These are phyloP conservation scores for Lutra lutra DNA, from an alignment of 2,797 vertebrate genomes.

Conservation along the genomic window DNA sequence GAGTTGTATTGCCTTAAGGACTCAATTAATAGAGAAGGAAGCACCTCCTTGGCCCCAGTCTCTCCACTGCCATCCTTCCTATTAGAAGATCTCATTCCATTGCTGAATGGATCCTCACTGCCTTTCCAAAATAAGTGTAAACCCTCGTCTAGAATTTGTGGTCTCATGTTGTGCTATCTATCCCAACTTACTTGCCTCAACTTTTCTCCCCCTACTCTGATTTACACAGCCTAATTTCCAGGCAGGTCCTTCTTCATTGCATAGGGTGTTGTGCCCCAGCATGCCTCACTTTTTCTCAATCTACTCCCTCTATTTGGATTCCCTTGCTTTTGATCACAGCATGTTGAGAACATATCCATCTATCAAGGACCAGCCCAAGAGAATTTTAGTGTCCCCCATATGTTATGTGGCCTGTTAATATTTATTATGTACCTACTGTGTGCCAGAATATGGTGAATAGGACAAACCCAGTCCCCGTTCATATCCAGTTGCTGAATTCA, in stretches of 20 bases:
- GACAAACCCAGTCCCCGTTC: not conserved
- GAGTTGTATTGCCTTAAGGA: rapidly evolving
- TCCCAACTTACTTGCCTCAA: not conserved
- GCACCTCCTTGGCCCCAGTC: not conserved
- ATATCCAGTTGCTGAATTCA: not conserved
- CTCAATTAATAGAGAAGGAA: not conserved
- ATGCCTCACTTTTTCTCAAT: rapidly evolving
- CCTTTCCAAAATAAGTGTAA: not conserved
- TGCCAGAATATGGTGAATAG: rapidly evolving
- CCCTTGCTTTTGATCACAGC: not conserved
- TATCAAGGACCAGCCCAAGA: not conserved
- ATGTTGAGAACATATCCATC: not conserved
- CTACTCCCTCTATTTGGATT: rapidly evolving
- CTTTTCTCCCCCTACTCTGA: not conserved
- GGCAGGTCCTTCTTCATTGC: rapidly evolving
- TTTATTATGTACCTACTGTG: not conserved
- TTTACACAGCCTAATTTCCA: rapidly evolving
- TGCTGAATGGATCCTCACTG: not conserved
- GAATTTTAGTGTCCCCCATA: not conserved
- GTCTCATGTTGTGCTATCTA: rapidly evolving
- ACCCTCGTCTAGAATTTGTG: no score
- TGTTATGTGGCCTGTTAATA: not conserved
- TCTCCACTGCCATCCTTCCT: not conserved
- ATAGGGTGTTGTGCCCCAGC: rapidly evolving
- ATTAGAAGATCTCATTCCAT: no score